A percentile compares a stretch with the other conserved stretches of the same genome.
Evolutionary conservation across 1,140 invertebrate species (phyloP).

Genomic region (Drosophila orena): DNA sequence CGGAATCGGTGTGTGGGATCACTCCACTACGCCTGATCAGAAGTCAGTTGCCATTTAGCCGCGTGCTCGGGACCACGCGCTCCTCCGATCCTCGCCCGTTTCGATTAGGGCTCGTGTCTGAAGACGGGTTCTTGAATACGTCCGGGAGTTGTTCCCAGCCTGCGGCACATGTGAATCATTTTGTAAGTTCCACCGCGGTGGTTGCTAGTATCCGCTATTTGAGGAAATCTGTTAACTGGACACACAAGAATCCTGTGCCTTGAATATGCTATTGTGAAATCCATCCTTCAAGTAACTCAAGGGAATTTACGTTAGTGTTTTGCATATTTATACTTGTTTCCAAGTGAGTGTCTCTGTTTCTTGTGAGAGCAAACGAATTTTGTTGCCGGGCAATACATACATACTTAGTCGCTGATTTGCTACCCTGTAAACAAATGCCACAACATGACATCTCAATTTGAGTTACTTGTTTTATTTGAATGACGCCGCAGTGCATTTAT

Average conservation of each 20-base stretch:
- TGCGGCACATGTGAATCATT: slow-evolving; percentile 36
- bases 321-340: neutral
- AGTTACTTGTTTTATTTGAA: no score
- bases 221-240: neutral
- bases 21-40: slow-evolving; percentile 21
- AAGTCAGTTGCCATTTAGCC: slow-evolving; percentile 23
- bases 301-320: neutral
- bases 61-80: slow-evolving; percentile 31
- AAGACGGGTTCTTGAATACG: slow-evolving; percentile 29
- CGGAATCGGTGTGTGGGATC: slow-evolving; percentile 23
- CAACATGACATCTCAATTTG: no score
- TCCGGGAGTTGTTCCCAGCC: slow-evolving; percentile 12
- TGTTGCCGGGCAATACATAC: neutral
- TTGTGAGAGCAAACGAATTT: slow-evolving; percentile 16
- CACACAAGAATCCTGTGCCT: neutral
- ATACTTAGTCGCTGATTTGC: slow-evolving; percentile 1
- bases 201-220: slow-evolving; percentile 7
- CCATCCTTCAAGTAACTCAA: slow-evolving; percentile 2
- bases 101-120: slow-evolving; percentile 7
- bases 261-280: slow-evolving; percentile 4
- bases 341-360: slow-evolving; percentile 3
- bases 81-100: slow-evolving; percentile 11
- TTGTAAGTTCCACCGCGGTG: slow-evolving; percentile 35
- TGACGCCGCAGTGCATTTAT: no score
- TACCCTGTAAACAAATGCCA: neutral